A percentile compares a stretch with the other conserved stretches of the same genome.
Evolutionary conservation across 2,797 vertebrate species (phyloP).

Genomic region (Sebastes vulpes): DNA sequence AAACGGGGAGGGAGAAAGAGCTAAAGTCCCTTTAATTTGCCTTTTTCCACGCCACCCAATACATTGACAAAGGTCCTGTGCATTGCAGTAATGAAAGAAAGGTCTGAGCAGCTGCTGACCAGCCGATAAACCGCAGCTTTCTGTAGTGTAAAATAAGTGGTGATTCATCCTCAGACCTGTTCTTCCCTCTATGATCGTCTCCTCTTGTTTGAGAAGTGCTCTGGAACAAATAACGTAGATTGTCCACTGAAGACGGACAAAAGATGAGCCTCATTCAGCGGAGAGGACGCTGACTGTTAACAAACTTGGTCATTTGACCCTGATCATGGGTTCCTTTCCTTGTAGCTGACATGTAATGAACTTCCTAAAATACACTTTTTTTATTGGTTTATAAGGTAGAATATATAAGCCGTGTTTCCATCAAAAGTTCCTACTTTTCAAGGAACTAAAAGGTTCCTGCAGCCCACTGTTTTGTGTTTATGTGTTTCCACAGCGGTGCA

Average conservation of each 20-base stretch:
- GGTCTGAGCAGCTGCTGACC: conserved; percentile 79
- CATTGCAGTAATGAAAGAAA: conserved; percentile 55
- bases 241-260: not conserved
- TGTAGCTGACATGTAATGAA: not conserved
- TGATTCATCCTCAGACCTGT: conserved; percentile 66
- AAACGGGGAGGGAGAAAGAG: conserved; percentile 17
- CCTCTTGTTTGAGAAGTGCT: not conserved
- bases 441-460: no score
- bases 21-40: conserved; percentile 70
- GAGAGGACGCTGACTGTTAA: not conserved
- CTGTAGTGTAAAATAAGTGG: conserved; percentile 74
- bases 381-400: not conserved
- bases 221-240: conserved; percentile 3
- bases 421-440: no score
- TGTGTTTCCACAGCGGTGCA: no score
- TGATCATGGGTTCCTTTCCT: not conserved
- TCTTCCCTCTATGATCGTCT: conserved; percentile 23
- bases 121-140: conserved; percentile 73
- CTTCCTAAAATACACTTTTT: not conserved
- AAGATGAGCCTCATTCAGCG: not conserved
- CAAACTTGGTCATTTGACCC: not conserved
- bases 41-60: conserved; percentile 56
- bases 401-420: not conserved
- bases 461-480: no score
- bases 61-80: conserved; percentile 44